A percentile compares a stretch with the other conserved stretches of the same genome.
phyloP scores from a whole-genome alignment of 2,888 invertebrate genomes.

The Luperina testacea region DNA sequence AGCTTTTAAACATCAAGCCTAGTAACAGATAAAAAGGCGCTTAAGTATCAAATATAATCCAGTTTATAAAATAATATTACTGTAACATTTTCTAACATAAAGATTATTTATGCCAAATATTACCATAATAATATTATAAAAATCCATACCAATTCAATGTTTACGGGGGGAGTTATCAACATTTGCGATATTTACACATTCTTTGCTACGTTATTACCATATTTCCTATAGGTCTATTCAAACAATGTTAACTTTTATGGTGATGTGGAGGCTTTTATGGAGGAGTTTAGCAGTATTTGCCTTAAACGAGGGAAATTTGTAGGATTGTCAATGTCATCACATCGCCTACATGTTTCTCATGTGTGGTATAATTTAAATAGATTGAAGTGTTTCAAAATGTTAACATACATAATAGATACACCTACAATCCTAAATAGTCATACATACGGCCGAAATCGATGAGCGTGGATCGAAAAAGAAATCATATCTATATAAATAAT shows the following conservation, averaged over 20 bases:
- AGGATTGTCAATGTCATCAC: slow-evolving; percentile 20
- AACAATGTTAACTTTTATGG: slow-evolving; percentile 2
- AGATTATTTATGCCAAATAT: slow-evolving; percentile 36
- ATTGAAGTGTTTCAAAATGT: background rate
- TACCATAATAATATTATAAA: slow-evolving; percentile 30
- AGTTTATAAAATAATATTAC: background rate
- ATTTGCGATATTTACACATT: slow-evolving; percentile 1
- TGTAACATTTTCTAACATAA: background rate
- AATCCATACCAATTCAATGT: background rate
- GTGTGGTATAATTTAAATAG: background rate
- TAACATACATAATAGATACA: background rate
- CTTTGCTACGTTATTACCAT: background rate
- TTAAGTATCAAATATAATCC: slow-evolving; percentile 4
- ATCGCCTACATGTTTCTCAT: slow-evolving; percentile 9
- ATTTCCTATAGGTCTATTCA: background rate
- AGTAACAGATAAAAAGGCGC: slow-evolving; percentile 12
- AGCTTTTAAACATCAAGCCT: background rate
- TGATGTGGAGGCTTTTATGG: slow-evolving; percentile 22
- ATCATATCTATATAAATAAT: too few species aligned
- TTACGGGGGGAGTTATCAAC: slow-evolving; percentile 22
- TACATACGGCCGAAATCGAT: background rate
- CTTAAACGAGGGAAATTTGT: slow-evolving; percentile 10
- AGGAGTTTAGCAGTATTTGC: slow-evolving; percentile 1
- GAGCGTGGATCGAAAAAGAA: background rate
- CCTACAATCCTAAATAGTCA: background rate